These are phyloP conservation scores for Smittia aterrima DNA, from an alignment of 2,888 invertebrate species.

Conservation along the genomic window DNA sequence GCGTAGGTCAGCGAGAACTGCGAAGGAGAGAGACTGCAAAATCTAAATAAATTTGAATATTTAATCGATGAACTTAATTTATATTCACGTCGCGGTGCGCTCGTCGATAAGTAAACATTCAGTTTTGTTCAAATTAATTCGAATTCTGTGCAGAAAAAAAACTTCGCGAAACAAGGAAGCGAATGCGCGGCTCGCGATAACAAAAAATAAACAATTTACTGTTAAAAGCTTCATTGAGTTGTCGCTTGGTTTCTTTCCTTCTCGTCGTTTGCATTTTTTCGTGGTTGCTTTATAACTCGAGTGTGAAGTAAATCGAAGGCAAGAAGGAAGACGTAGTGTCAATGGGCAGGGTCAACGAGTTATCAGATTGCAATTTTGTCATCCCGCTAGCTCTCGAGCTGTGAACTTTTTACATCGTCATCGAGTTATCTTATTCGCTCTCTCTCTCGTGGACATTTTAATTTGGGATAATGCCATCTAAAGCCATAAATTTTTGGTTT, in stretches of 20 bases:
- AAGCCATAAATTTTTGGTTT: background rate
- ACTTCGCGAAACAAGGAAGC: background rate
- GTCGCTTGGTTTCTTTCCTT: background rate
- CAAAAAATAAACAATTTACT: conserved; percentile 8
- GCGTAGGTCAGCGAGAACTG: background rate
- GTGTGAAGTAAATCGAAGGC: background rate
- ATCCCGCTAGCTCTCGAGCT: background rate
- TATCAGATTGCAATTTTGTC: background rate
- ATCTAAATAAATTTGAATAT: background rate
- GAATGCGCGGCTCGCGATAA: background rate
- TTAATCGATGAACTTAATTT: background rate
- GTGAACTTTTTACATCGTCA: background rate
- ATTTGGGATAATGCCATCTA: background rate
- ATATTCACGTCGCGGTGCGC: background rate
- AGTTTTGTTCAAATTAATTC: background rate
- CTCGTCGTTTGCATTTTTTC: background rate
- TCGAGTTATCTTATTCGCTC: background rate
- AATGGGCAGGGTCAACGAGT: conserved; percentile 12
- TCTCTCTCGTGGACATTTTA: conserved; percentile 4
- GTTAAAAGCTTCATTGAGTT: conserved; percentile 16
- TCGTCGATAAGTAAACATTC: conserved; percentile 2
- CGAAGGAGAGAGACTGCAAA: background rate
- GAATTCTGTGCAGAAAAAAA: background rate
- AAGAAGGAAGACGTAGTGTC: conserved; percentile 7
- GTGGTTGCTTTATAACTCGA: background rate